phyloP scores from a whole-genome alignment of 2,888 invertebrate genomes.

The Tupiocoris notatus region DNA sequence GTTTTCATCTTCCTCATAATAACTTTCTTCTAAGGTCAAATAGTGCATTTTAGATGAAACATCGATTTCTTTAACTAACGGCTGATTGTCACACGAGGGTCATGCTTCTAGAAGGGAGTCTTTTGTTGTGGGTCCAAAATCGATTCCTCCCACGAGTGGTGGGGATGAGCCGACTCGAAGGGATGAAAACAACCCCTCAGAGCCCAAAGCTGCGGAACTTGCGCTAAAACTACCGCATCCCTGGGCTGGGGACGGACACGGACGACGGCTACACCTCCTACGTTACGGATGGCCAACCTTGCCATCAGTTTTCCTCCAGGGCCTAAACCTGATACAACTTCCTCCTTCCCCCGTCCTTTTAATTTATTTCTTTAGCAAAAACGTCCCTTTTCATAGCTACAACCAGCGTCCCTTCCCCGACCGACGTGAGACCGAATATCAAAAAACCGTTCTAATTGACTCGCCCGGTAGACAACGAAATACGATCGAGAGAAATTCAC shows the following conservation, averaged over 20 bases:
- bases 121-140: slow-evolving; percentile 7
- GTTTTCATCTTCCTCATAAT: too few relatives aligned
- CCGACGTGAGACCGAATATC: background rate
- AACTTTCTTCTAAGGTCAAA: too few relatives aligned
- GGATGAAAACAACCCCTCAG: slow-evolving; percentile 11
- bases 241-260: slow-evolving; percentile 4
- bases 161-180: slow-evolving; percentile 2
- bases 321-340: slow-evolving; percentile 35
- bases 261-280: background rate
- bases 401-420: background rate
- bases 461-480: background rate
- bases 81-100: too few relatives aligned
- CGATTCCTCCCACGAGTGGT: slow-evolving; percentile 5
- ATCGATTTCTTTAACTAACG: too few relatives aligned
- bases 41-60: too few relatives aligned
- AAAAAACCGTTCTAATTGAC: background rate
- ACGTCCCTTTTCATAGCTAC: background rate
- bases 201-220: slow-evolving; percentile 24
- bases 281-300: too few relatives aligned
- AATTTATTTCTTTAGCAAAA: background rate
- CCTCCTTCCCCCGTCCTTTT: slow-evolving; percentile 3
- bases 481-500: background rate
- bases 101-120: background rate
- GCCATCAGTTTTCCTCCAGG: slow-evolving; percentile 45
- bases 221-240: slow-evolving; percentile 38